phyloP scores from a whole-genome alignment of 2,888 invertebrate genomes.

The Cantharis nigra region DNA sequence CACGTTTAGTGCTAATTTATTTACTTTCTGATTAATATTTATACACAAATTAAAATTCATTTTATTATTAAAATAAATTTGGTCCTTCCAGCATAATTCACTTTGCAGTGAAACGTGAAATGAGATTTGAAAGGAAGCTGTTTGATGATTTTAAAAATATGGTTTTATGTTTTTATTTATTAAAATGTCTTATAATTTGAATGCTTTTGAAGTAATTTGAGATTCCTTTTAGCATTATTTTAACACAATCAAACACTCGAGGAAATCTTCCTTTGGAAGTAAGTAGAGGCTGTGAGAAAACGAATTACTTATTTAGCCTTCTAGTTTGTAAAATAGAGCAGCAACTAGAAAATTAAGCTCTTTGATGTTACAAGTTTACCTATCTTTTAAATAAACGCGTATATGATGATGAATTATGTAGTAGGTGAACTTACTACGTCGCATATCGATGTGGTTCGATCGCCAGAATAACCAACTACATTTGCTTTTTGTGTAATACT shows the following conservation, averaged over 20 bases:
- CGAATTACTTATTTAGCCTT: constrained; percentile 14
- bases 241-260: background rate
- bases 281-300: background rate
- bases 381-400: constrained; percentile 9
- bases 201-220: background rate
- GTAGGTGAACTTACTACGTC: constrained; percentile 9
- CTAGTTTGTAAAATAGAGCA: constrained; percentile 8
- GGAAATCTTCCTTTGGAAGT: background rate
- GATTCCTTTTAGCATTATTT: background rate
- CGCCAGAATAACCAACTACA: background rate
- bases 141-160: background rate
- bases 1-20: background rate
- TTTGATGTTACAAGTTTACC: constrained; percentile 20
- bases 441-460: background rate
- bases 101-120: background rate
- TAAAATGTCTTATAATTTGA: background rate
- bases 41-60: background rate
- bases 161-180: background rate
- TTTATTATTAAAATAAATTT: background rate
- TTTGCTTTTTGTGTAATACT: background rate
- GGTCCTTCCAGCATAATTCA: background rate
- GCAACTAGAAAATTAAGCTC: constrained; percentile 14
- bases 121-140: background rate
- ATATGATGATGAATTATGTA: constrained; percentile 14
- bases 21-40: background rate